Conservation (phyloP, 2,888 invertebrate species). For the Napeogenes sylphis region DNA sequence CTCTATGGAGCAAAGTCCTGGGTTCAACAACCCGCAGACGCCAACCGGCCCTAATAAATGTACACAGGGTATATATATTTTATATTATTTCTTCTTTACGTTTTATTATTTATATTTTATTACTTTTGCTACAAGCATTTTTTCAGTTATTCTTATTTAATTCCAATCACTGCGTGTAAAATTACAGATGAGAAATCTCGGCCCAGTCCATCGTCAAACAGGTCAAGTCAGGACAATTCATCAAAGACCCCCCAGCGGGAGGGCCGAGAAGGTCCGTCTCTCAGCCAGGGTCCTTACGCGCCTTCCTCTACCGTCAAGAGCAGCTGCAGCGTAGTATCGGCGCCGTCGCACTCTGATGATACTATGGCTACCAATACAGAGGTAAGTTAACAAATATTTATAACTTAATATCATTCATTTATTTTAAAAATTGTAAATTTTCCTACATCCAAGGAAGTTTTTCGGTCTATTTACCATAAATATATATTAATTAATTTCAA, state of each 20-base stretch:
- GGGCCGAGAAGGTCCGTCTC: constrained; percentile 28
- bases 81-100: no score
- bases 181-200: constrained; percentile 69
- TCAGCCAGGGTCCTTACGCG: constrained; percentile 68
- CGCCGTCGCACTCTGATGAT: constrained; percentile 54
- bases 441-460: no score
- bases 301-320: constrained; percentile 60
- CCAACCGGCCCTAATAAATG: constrained; percentile 59
- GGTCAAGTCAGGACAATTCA: constrained; percentile 67
- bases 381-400: constrained; percentile 36
- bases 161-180: constrained; percentile 4
- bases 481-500: no score
- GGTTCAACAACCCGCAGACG: constrained; percentile 74
- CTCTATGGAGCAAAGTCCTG: constrained; percentile 72
- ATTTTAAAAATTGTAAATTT: no score
- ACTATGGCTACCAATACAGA: constrained; percentile 54
- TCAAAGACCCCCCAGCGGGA: constrained; percentile 65
- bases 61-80: constrained; percentile 46
- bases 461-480: no score
- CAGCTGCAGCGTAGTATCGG: constrained; percentile 58
- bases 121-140: background rate
- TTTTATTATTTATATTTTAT: constrained; percentile 1
- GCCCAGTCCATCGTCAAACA: constrained; percentile 71
- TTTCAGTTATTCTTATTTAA: background rate
- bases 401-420: no score